phyloP scores from a whole-genome alignment of 2,797 vertebrate genomes.

The Hipposideros larvatus region DNA sequence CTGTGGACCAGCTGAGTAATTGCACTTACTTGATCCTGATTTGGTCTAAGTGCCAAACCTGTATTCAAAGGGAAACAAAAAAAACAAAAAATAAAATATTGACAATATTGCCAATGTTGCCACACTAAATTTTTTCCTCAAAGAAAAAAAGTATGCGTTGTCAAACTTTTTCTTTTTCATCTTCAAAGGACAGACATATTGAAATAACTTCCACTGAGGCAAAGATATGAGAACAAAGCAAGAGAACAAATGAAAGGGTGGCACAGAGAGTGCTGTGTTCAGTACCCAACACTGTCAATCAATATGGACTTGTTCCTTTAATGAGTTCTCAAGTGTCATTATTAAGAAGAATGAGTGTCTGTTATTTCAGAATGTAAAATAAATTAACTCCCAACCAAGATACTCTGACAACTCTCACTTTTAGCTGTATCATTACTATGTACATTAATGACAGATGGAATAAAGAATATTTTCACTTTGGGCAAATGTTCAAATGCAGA shows the following conservation, averaged over 20 bases:
- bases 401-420: not conserved
- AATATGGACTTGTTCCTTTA: not conserved
- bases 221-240: not conserved
- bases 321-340: slow-evolving; percentile 35
- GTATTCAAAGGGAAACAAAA: not conserved
- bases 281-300: not conserved
- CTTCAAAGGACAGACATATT: not conserved
- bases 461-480: not conserved
- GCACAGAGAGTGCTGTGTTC: not conserved
- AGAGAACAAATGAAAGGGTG: not conserved
- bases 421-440: not conserved
- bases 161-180: not conserved
- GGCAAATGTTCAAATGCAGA: not conserved
- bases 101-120: not conserved
- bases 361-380: slow-evolving; percentile 27
- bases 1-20: not conserved
- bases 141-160: not conserved
- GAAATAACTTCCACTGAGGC: not conserved
- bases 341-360: slow-evolving; percentile 14
- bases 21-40: not conserved
- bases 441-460: not conserved
- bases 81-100: slow-evolving; percentile 37
- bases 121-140: not conserved
- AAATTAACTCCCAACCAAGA: slow-evolving; percentile 2
- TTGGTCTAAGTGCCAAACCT: not conserved